Evolutionary conservation across 1,140 invertebrate genomes (phyloP).

Genomic region (Diachasmimorpha longicaudata): DNA sequence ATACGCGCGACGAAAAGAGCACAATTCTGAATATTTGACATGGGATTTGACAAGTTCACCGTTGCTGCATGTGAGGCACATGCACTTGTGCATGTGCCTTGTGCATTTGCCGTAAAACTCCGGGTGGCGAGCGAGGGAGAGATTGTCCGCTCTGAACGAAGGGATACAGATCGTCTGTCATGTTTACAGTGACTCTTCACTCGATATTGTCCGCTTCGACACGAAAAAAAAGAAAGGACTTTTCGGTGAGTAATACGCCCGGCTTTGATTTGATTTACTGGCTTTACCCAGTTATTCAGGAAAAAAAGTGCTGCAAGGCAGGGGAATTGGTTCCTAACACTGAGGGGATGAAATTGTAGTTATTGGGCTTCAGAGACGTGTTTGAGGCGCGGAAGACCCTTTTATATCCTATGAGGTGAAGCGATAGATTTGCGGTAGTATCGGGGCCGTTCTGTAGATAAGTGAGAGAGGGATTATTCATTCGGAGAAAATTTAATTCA

Average conservation of each 20-base stretch:
- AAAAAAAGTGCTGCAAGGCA: neutral
- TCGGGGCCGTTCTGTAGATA: too few species aligned
- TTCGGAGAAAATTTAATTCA: too few species aligned
- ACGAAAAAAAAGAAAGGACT: neutral
- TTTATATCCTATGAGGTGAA: too few species aligned
- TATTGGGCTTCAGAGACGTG: too few species aligned
- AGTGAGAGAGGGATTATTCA: too few species aligned
- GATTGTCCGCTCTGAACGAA: neutral
- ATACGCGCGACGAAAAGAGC: constrained; percentile 23
- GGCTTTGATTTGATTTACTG: neutral
- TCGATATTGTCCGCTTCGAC: neutral
- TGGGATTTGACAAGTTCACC: constrained; percentile 27
- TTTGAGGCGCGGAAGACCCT: too few species aligned
- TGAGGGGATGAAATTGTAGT: too few species aligned
- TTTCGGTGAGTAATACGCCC: neutral
- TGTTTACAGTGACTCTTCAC: constrained; percentile 1
- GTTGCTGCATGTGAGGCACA: neutral
- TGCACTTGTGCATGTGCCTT: neutral
- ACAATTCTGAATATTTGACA: constrained; percentile 31
- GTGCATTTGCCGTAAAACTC: neutral
- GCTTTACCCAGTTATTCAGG: neutral
- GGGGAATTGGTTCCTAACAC: too few species aligned
- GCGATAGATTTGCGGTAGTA: too few species aligned
- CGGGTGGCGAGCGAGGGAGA: neutral
- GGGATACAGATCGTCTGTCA: constrained; percentile 8